phyloP scores from a whole-genome alignment of 1,140 invertebrate genomes.

The Leptinotarsa undecemlineata region DNA sequence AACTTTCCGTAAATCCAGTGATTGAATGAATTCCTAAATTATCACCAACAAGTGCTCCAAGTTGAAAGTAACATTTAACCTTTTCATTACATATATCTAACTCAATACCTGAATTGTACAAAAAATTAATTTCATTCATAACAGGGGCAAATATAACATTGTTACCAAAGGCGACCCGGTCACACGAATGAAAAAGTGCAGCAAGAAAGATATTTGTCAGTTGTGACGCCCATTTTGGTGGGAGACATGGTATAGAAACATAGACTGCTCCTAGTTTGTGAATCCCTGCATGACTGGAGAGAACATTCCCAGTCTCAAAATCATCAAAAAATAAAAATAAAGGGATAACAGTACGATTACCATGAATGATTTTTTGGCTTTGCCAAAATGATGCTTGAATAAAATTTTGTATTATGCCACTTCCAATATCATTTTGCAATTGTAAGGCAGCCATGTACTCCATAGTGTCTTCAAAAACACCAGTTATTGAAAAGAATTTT shows the following conservation, averaged over 20 bases:
- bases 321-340: conserved; percentile 23
- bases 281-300: conserved; percentile 25
- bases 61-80: background rate
- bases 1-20: conserved; percentile 47
- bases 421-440: background rate
- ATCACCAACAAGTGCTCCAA: conserved; percentile 42
- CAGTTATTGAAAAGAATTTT: background rate
- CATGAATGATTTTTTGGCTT: background rate
- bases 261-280: conserved; percentile 31
- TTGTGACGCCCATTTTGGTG: conserved; percentile 16
- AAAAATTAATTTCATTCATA: conserved; percentile 35
- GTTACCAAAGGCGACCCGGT: conserved; percentile 25
- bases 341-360: background rate
- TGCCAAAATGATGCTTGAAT: background rate
- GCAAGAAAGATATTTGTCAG: conserved; percentile 28
- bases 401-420: background rate
- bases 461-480: background rate
- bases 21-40: conserved; percentile 51
- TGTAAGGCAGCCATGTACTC: background rate
- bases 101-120: conserved; percentile 44
- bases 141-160: conserved; percentile 3
- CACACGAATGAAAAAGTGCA: conserved; percentile 16
- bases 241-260: conserved; percentile 22
- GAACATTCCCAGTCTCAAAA: conserved; percentile 23
- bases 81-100: conserved; percentile 28